A percentile compares a stretch with the other conserved stretches of the same genome.
Evolutionary conservation across 2,888 invertebrate genomes (phyloP).

Genomic region (Erebia epiphron): DNA sequence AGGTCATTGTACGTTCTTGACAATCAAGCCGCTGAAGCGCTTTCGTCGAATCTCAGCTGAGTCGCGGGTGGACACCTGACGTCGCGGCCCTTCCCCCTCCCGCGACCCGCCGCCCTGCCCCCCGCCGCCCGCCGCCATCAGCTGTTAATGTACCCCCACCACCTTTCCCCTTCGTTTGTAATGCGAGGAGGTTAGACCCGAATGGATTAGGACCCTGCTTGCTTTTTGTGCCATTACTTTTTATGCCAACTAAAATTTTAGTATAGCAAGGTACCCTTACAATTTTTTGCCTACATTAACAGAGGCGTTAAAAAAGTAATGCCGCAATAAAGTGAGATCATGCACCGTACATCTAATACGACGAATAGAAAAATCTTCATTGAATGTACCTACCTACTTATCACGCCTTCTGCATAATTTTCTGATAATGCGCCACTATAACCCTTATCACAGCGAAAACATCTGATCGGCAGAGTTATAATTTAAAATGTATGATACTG

Average conservation of each 20-base stretch:
- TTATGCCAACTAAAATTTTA: constrained; percentile 32
- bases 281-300: constrained; percentile 12
- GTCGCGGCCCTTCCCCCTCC: constrained; percentile 55
- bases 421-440: neutral
- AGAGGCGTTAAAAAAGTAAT: constrained; percentile 7
- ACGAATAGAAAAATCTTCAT: neutral
- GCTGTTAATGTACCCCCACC: constrained; percentile 78
- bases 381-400: neutral
- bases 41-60: constrained; percentile 63
- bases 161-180: constrained; percentile 83
- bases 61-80: constrained; percentile 74
- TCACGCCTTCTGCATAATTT: constrained; percentile 11
- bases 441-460: constrained; percentile 6
- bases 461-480: constrained; percentile 8
- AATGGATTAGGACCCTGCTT: constrained; percentile 51
- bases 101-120: constrained; percentile 39
- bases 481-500: neutral
- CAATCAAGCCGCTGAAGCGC: constrained; percentile 68
- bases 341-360: neutral
- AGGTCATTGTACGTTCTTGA: constrained; percentile 70
- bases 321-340: constrained; percentile 12
- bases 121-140: constrained; percentile 67
- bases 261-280: constrained; percentile 1
- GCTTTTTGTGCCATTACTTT: constrained; percentile 41
- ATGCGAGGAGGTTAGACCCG: constrained; percentile 72